Evolutionary conservation across 2,888 invertebrate species (phyloP).

Genomic region (Chrysolina haemoptera): DNA sequence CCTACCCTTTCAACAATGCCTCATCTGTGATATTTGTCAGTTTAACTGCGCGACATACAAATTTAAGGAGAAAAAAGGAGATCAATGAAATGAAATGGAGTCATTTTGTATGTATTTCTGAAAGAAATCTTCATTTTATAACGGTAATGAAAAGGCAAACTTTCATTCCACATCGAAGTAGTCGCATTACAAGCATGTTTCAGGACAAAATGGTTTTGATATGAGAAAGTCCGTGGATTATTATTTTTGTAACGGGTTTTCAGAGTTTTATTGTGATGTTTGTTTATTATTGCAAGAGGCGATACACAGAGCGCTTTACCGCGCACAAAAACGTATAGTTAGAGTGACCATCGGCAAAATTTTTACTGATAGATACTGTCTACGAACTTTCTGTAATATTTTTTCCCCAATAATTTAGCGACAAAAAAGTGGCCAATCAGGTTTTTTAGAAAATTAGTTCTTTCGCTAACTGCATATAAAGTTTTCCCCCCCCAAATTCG

Average conservation of each 20-base stretch:
- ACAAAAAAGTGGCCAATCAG: too few species aligned
- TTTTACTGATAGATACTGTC: too few species aligned
- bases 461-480: too few species aligned
- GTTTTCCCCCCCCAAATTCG: too few species aligned
- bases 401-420: too few species aligned
- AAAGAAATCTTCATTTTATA: conserved; percentile 13
- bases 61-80: conserved; percentile 1
- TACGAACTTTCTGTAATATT: too few species aligned
- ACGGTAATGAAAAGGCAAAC: conserved; percentile 16
- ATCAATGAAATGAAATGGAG: conserved; percentile 8
- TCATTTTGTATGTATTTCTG: conserved; percentile 3
- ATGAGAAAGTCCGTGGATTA: not conserved
- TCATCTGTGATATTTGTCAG: conserved; percentile 8
- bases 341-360: too few species aligned
- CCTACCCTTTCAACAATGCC: not conserved
- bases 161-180: conserved; percentile 8
- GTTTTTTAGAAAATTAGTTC: too few species aligned
- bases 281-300: not conserved
- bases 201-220: conserved; percentile 7
- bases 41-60: conserved; percentile 4
- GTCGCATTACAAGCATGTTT: conserved; percentile 13
- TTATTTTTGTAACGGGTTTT: not conserved
- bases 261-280: conserved; percentile 7
- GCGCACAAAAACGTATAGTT: too few species aligned
- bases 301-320: not conserved